Evolutionary conservation across 2,888 invertebrate species (phyloP), one percentile per base, ranked within the genome.

Genomic region (Calliphora vomitoria): DNA sequence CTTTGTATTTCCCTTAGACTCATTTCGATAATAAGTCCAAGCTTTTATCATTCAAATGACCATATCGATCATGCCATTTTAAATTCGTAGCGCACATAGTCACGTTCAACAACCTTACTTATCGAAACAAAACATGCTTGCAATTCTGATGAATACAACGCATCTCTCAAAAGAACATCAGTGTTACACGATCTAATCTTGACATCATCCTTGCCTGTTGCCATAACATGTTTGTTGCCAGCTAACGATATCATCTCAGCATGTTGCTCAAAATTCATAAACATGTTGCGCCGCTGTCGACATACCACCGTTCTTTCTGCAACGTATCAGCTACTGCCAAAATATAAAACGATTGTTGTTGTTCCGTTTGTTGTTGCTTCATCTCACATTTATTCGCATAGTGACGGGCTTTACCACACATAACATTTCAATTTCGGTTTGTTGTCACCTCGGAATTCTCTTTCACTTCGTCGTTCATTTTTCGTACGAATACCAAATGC

Each of bases 251-350:
- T 62, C 38, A 31, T 74, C 11, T 78, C 68, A 5, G 47, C 55
- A 47, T 62, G 50, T 13, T 64, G 18, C n/a, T 35, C 50, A 76
- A 64, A 76, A 0, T 3, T 60, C 38, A 13, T 62, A 53, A 76
- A 64, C 76, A 76, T 64, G 18, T 64, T 35, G 64, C 64, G 82
- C 89, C 86, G 68, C 88, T 89, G 75, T 85, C 88, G 20, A 88
- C 69, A 71, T 86, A 89, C 86, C 85, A 88, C 13, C 44, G 35
- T 10, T 35, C 60, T 35, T 47, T 41, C 31, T 82, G 64, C 69
- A 78, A 60, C 20, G 82, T 58, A 53, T 74, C 87, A 50, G 81
- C 62, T 41, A 31, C 53, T 18, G 86, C 79, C 20, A 81, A 18
- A 38, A 72, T 41, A 38, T 44, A 55, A 55, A 72, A 69, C 53